These are phyloP conservation scores for Amphiprion percula DNA, from an alignment of 2,113 vertebrate species.

Conservation along the genomic window DNA sequence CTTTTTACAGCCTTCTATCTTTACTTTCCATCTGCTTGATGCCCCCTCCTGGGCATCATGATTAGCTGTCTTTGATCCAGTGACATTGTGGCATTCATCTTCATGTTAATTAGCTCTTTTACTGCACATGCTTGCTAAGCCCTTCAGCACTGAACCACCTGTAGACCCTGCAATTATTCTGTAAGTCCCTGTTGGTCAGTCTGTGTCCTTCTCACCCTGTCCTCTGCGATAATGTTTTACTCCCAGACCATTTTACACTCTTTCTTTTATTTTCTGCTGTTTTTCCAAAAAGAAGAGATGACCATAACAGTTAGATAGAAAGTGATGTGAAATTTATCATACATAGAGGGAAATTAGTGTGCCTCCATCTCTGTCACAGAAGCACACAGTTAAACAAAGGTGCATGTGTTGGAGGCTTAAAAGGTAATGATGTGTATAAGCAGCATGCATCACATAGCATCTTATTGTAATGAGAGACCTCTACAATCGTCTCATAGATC, in stretches of 20 bases:
- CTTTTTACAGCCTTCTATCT: slow-evolving; percentile 40
- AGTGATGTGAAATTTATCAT: slow-evolving; percentile 30
- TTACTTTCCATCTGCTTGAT: slow-evolving; percentile 47
- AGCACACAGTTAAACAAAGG: slow-evolving; percentile 19
- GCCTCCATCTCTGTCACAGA: slow-evolving; percentile 5
- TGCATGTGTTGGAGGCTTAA: slow-evolving; percentile 32
- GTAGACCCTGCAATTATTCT: slow-evolving; percentile 71
- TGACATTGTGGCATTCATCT: slow-evolving; percentile 73
- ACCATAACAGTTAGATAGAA: neutral
- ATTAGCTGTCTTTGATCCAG: slow-evolving; percentile 70
- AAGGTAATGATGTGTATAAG: slow-evolving; percentile 37
- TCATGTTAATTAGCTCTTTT: slow-evolving; percentile 74
- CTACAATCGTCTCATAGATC: slow-evolving; percentile 45
- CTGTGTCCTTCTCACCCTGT: slow-evolving; percentile 58
- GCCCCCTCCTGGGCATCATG: slow-evolving; percentile 57
- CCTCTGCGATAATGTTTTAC: slow-evolving; percentile 50
- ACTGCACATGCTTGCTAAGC: slow-evolving; percentile 65
- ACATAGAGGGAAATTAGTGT: slow-evolving; percentile 14
- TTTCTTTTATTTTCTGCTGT: slow-evolving; percentile 6
- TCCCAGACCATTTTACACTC: slow-evolving; percentile 24
- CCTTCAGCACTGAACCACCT: slow-evolving; percentile 72
- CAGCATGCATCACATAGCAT: slow-evolving; percentile 46
- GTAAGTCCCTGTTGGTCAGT: slow-evolving; percentile 62
- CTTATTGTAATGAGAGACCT: slow-evolving; percentile 51
- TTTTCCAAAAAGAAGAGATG: neutral